Conservation (phyloP, 92 coral and sea anemone species). For the Porites evermanni region DNA sequence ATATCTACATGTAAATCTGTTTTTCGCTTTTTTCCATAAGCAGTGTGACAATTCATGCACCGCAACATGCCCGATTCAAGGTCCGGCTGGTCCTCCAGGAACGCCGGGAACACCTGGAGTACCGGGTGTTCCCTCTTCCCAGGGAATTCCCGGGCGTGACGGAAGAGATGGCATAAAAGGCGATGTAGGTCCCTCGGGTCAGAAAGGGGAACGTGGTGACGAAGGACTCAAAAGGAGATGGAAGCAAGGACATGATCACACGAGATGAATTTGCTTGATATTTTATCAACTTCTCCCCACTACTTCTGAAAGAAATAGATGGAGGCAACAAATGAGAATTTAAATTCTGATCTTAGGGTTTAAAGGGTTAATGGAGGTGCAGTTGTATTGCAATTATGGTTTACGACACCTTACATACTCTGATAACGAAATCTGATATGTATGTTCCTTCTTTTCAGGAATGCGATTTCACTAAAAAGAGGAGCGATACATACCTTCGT, state of each 20-base stretch:
- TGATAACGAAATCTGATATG: too few relatives aligned
- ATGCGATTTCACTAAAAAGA: background rate
- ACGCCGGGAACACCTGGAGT: background rate
- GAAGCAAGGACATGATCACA: background rate
- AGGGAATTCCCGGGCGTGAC: constrained; percentile 16
- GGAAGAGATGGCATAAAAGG: background rate
- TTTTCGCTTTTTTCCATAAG: background rate
- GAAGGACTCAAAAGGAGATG: constrained; percentile 1
- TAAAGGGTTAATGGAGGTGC: too few relatives aligned
- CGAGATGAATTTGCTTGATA: too few relatives aligned
- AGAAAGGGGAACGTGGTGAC: constrained; percentile 9
- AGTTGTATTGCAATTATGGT: too few relatives aligned
- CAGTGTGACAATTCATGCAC: background rate
- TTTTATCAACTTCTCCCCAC: too few relatives aligned
- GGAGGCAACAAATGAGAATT: too few relatives aligned
- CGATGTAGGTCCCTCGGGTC: background rate
- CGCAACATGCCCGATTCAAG: constrained; percentile 10
- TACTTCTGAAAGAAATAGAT: too few relatives aligned
- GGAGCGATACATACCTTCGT: background rate
- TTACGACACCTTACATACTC: too few relatives aligned
- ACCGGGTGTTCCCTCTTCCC: background rate
- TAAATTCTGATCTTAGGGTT: too few relatives aligned
- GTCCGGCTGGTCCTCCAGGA: background rate
- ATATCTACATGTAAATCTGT: too few relatives aligned
- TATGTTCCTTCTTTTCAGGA: background rate